Percentiles rank a stretch among this genome's conserved stretches.
phyloP scores from a whole-genome alignment of 2,113 vertebrate species.

The Trematocara zebra region DNA sequence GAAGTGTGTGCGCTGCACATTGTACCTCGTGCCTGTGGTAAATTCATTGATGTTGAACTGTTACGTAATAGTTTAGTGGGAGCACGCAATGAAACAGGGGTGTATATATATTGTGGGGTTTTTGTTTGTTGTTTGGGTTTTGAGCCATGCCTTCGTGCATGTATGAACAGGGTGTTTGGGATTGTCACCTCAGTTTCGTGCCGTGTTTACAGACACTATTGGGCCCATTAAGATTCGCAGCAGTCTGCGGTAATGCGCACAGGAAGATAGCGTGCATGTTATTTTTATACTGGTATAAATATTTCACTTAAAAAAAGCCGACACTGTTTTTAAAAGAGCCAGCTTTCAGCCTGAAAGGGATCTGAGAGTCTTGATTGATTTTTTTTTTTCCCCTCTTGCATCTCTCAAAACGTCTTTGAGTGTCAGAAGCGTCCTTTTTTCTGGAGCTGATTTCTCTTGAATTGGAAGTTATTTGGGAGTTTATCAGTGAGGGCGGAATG shows the following conservation, averaged over 20 bases:
- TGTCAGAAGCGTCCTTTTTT: not conserved
- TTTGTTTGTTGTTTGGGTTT: not conserved
- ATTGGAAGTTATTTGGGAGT: not conserved
- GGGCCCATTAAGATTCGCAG: not conserved
- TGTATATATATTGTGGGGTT: not conserved
- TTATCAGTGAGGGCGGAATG: not conserved
- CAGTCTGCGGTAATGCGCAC: not conserved
- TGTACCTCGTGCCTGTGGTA: not conserved
- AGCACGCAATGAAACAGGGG: not conserved
- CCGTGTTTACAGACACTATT: not conserved
- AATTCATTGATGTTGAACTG: constrained; percentile 47
- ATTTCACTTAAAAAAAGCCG: constrained; percentile 31
- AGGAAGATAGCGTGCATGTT: constrained; percentile 16
- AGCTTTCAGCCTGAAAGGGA: not conserved
- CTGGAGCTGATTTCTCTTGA: not conserved
- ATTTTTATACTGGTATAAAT: constrained; percentile 48
- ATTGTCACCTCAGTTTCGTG: not conserved
- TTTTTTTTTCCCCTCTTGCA: not conserved
- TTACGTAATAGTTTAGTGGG: constrained; percentile 50
- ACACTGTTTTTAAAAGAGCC: not conserved
- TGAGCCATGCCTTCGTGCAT: not conserved
- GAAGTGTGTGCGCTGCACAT: not conserved
- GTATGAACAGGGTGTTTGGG: not conserved
- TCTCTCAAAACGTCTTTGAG: not conserved
- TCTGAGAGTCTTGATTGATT: not conserved